These are phyloP conservation scores for Phylloscopus trochilus DNA, from an alignment of 2,113 vertebrate species.

Conservation along the genomic window DNA sequence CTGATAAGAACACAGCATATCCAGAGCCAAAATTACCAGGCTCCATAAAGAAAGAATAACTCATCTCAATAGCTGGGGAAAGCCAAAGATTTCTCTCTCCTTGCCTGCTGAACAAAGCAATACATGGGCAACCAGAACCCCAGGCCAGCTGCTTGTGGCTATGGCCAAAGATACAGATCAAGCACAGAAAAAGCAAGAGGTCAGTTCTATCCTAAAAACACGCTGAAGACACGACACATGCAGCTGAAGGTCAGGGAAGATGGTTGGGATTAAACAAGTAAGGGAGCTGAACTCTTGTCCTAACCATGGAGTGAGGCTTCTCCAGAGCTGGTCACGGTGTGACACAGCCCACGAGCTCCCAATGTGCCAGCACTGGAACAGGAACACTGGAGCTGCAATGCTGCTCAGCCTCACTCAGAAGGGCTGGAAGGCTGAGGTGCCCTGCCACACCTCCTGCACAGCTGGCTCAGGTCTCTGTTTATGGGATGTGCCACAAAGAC, in stretches of 20 bases:
- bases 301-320: background rate
- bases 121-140: background rate
- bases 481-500: background rate
- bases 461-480: background rate
- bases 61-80: background rate
- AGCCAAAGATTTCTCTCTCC: background rate
- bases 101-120: background rate
- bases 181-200: background rate
- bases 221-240: background rate
- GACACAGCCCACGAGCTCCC: background rate
- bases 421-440: background rate
- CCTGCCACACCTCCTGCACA: background rate
- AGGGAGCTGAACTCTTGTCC: background rate
- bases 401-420: background rate
- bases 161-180: background rate
- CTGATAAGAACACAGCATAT: background rate
- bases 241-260: background rate
- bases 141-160: background rate
- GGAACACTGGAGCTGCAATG: background rate
- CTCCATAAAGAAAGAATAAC: background rate
- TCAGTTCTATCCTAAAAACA: background rate
- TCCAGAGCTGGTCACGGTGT: fast-evolving
- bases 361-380: background rate
- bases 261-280: background rate
- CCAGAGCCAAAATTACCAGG: background rate